Evolutionary conservation across 2,888 invertebrate genomes (phyloP).

Genomic region (Steinernema hermaphroditum): DNA sequence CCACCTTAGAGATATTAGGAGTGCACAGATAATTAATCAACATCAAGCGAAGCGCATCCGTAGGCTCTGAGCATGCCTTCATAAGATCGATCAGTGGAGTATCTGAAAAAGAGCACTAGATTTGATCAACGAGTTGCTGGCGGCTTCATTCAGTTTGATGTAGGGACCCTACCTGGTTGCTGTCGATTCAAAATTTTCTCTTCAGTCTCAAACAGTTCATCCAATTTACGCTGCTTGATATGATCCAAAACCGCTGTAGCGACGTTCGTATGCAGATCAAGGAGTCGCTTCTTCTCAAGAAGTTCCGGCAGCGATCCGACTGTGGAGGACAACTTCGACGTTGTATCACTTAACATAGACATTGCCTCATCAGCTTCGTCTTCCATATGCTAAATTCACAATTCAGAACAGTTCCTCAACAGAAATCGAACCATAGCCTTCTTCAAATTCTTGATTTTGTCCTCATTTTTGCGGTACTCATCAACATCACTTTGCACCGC

Average conservation of each 20-base stretch:
- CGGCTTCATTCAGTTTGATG: too few species aligned
- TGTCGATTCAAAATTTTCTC: constrained; percentile 86
- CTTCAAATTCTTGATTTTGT: constrained; percentile 92
- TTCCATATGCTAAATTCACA: background rate
- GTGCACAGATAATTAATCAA: constrained; percentile 57
- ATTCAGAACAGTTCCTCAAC: constrained; percentile 67
- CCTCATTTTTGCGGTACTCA: constrained; percentile 87
- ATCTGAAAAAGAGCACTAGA: constrained; percentile 44
- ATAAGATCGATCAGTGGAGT: constrained; percentile 49
- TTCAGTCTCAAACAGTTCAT: constrained; percentile 94
- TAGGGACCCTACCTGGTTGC: constrained; percentile 68
- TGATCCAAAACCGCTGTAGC: constrained; percentile 77
- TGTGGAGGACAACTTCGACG: constrained; percentile 73
- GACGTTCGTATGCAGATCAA: constrained; percentile 97
- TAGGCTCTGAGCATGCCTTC: constrained; percentile 42
- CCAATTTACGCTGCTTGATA: constrained; percentile 78
- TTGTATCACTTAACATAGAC: constrained; percentile 83
- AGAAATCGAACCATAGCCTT: constrained; percentile 87
- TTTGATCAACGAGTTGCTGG: too few species aligned
- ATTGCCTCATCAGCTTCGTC: constrained; percentile 79
- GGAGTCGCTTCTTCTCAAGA: constrained; percentile 91
- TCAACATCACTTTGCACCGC: constrained; percentile 97
- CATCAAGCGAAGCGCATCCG: constrained; percentile 58
- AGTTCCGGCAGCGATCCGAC: constrained; percentile 84
- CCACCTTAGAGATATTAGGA: constrained; percentile 37